Evolutionary conservation across 2,797 vertebrate genomes (phyloP).

Genomic region (Menidia menidia): DNA sequence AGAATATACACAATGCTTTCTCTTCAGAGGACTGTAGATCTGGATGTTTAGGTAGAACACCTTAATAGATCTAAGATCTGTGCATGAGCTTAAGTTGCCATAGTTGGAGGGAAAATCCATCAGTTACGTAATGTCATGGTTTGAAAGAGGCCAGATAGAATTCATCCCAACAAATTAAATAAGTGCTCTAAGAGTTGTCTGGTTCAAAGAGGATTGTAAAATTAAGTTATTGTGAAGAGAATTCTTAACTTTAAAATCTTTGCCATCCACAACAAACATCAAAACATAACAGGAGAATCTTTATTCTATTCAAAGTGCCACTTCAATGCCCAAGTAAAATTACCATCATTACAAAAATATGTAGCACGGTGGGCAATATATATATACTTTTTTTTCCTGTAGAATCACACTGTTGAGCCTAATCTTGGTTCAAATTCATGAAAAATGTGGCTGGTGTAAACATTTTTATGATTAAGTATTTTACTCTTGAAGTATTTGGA

Average conservation of each 20-base stretch:
- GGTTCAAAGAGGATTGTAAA: background rate
- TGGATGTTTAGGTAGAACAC: background rate
- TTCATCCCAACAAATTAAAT: background rate
- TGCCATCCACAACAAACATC: background rate
- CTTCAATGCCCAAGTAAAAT: background rate
- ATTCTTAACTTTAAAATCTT: background rate
- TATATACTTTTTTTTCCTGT: background rate
- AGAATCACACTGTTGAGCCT: background rate
- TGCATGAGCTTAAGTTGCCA: no score
- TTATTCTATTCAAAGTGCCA: background rate
- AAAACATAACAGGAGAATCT: background rate
- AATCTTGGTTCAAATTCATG: no score
- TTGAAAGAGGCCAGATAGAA: background rate
- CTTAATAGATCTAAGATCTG: no score
- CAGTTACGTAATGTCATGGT: background rate
- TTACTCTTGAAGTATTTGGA: background rate
- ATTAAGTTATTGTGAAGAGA: background rate
- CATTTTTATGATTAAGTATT: no score
- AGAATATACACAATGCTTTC: no score
- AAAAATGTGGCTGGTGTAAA: no score
- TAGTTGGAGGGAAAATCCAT: background rate
- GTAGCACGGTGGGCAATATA: background rate
- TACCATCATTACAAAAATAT: background rate
- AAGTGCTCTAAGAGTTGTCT: background rate
- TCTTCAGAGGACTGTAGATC: no score